Evolutionary conservation across 2,113 vertebrate genomes (phyloP), one percentile per base, ranked within the genome.

Genomic region (Lonchura striata): DNA sequence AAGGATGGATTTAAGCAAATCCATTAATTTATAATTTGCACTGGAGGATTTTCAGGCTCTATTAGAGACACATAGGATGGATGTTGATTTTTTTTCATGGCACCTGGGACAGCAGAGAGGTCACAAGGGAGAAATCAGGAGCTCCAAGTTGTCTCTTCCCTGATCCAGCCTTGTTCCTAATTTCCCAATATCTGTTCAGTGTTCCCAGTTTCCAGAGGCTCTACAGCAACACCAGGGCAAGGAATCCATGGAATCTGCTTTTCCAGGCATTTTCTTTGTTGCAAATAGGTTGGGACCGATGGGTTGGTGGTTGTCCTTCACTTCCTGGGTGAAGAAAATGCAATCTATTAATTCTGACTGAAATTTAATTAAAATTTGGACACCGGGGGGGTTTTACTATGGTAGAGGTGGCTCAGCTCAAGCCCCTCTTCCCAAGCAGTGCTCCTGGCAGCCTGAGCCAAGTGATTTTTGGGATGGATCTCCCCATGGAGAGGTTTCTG

Each of bases 361-460:
- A 44, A 56, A 56, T 52, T 2, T 4, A 39, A 35, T 44, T 35
- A 11, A 25, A 4, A 33, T 35, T 21, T 35, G 27, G 25, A 15
- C 24, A 8, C 2, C 27, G 44, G 0, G 0, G 0, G 0, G 5
- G 7, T 6, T 30, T 35, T 0, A 0, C 27, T 28, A 50, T 30
- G 25, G 13, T 33, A 2, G 5, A 3, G 11, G 23, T 23, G n/a
- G 19, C 11, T 60, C 39, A 46, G 4, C 12, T 78, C 6, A 1
- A 64, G 44, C 4, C 31, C 14, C 35, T 76, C 25, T 54, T 39
- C 46, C 17, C 10, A 11, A 39, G 27, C 3, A 28, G 22, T 59
- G 14, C 14, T 57, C 15, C 37, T 42, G 46, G 7, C 13, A 52
- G 9, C 10, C 30, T 1, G 6, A 68, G 37, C 6, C 1, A 1